Evolutionary conservation across 2,113 vertebrate species (phyloP).

Genomic region (Poeciliopsis occidentalis): DNA sequence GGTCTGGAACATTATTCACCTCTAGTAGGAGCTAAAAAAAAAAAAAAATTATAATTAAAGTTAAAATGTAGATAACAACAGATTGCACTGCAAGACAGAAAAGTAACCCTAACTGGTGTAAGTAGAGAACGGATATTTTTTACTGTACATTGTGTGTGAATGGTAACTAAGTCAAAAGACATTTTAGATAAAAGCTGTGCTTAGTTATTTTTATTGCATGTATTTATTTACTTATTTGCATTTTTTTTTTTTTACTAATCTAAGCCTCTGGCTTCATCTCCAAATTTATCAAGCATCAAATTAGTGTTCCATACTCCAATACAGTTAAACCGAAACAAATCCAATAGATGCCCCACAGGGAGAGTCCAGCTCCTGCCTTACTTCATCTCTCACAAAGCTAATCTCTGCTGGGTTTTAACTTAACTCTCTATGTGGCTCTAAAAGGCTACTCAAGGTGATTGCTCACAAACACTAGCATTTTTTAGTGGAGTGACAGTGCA

Average conservation of each 20-base stretch:
- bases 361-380: constrained; percentile 7
- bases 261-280: constrained; percentile 5
- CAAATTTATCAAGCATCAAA: constrained; percentile 17
- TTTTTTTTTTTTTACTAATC: not conserved
- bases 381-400: constrained; percentile 24
- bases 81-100: not conserved
- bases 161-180: not conserved
- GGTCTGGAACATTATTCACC: too few species aligned
- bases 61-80: not conserved
- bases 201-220: constrained; percentile 2
- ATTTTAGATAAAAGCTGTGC: not conserved
- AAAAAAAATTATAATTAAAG: not conserved
- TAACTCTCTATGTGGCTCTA: constrained; percentile 27
- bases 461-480: constrained; percentile 39
- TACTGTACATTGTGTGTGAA: not conserved
- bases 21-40: too few species aligned
- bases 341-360: not conserved
- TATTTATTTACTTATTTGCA: too few species aligned
- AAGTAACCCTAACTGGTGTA: not conserved
- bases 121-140: too few species aligned
- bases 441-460: constrained; percentile 46
- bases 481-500: constrained; percentile 37
- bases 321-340: constrained; percentile 31
- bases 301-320: constrained; percentile 9
- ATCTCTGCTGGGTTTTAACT: constrained; percentile 16